phyloP scores from a whole-genome alignment of 1,140 invertebrate species.

The Aphelinus certus region DNA sequence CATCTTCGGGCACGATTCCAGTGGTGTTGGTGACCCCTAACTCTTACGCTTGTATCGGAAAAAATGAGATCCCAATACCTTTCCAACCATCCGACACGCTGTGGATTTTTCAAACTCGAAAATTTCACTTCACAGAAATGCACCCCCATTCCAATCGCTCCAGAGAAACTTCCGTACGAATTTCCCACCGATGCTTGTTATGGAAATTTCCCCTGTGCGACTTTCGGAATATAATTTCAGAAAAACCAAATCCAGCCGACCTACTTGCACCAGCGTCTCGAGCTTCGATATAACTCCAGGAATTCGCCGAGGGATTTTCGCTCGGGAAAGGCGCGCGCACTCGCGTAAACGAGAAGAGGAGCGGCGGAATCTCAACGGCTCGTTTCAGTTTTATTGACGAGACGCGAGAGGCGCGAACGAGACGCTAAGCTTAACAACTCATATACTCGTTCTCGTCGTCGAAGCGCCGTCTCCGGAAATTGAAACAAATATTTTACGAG shows the following conservation, averaged over 20 bases:
- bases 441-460: conserved; percentile 49
- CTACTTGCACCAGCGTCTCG: background rate
- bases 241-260: background rate
- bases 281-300: background rate
- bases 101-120: no score
- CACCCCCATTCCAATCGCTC: no score
- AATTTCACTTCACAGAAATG: no score
- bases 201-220: no score
- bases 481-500: conserved; percentile 60
- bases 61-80: no score
- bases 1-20: no score
- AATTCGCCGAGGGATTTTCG: background rate
- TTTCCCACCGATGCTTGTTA: no score
- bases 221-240: no score
- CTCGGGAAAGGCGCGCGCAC: conserved; percentile 35
- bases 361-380: conserved; percentile 49
- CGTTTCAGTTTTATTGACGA: conserved; percentile 56
- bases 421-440: conserved; percentile 52
- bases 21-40: no score
- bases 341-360: conserved; percentile 29
- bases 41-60: no score
- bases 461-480: conserved; percentile 46
- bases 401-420: conserved; percentile 43
- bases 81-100: no score
- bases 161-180: conserved; percentile 12